phyloP scores from a whole-genome alignment of 1,140 invertebrate species.

The Drosophila sechellia region DNA sequence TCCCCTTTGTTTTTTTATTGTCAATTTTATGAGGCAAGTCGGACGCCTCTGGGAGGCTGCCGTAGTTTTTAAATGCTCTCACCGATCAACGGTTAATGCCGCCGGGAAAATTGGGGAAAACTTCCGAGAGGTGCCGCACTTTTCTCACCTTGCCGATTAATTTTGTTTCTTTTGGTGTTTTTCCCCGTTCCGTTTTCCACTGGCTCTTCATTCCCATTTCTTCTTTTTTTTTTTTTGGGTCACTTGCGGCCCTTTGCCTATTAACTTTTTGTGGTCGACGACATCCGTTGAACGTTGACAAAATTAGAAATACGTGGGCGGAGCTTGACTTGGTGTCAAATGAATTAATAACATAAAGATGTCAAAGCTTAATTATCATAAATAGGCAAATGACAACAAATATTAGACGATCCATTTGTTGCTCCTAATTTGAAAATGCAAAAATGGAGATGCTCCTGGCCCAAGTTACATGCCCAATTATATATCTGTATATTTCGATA shows the following conservation, averaged over 20 bases:
- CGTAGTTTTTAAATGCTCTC: slow-evolving; percentile 66
- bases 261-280: slow-evolving; percentile 76
- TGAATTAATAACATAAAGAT: slow-evolving; percentile 81
- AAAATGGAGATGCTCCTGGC: slow-evolving; percentile 10
- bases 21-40: slow-evolving; percentile 65
- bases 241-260: slow-evolving; percentile 56
- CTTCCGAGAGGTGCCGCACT: slow-evolving; percentile 32
- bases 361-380: slow-evolving; percentile 80
- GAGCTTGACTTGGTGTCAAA: slow-evolving; percentile 57
- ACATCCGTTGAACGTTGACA: slow-evolving; percentile 71
- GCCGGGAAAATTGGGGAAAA: slow-evolving; percentile 28
- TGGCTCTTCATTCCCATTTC: slow-evolving; percentile 10
- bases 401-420: slow-evolving; percentile 75
- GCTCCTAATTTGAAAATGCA: slow-evolving; percentile 30
- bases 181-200: slow-evolving; percentile 24
- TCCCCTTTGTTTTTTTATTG: slow-evolving; percentile 55
- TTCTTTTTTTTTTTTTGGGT: slow-evolving; percentile 45
- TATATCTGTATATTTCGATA: slow-evolving; percentile 19
- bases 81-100: slow-evolving; percentile 70
- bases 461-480: slow-evolving; percentile 19
- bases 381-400: slow-evolving; percentile 80
- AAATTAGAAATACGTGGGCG: slow-evolving; percentile 76
- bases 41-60: slow-evolving; percentile 48
- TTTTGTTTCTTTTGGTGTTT: slow-evolving; percentile 42
- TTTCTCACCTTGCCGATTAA: slow-evolving; percentile 74